Evolutionary conservation across 1,140 invertebrate species (phyloP).

Genomic region (honey bee (Apis mellifera)): DNA sequence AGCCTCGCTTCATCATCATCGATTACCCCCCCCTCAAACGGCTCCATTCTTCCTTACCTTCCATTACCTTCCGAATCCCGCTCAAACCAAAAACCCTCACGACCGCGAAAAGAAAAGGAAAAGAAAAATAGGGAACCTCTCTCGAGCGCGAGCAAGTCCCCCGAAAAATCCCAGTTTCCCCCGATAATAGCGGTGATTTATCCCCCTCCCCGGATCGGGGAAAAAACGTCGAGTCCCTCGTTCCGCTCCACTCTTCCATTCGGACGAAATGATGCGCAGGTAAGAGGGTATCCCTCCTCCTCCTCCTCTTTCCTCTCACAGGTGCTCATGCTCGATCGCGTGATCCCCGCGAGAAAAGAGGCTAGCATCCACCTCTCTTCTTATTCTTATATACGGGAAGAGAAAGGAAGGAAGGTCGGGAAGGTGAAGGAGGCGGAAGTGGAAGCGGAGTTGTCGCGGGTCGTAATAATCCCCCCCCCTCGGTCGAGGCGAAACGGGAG

Average conservation of each 20-base stretch:
- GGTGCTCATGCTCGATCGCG: not conserved
- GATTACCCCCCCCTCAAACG: not conserved
- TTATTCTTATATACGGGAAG: not conserved
- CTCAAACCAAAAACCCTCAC: too few species aligned
- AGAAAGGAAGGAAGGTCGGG: not conserved
- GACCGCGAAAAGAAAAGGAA: not conserved
- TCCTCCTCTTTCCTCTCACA: too few species aligned
- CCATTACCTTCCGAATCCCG: conserved; percentile 5
- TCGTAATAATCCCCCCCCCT: conserved; percentile 55
- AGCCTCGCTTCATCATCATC: not conserved
- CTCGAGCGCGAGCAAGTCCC: not conserved
- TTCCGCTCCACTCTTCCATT: conserved; percentile 64
- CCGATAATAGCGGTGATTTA: conserved; percentile 52
- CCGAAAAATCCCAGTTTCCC: conserved; percentile 20
- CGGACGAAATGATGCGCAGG: conserved; percentile 76
- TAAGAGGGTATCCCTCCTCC: conserved; percentile 65
- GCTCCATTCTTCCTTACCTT: not conserved
- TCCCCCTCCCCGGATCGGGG: conserved; percentile 1
- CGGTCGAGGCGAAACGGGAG: conserved; percentile 34
- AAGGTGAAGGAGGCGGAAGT: not conserved
- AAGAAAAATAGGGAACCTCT: not conserved
- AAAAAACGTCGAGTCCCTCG: conserved; percentile 28
- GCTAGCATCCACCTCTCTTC: not conserved
- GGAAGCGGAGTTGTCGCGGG: conserved; percentile 12
- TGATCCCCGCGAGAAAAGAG: not conserved